phyloP scores from a whole-genome alignment of 2,797 vertebrate genomes.

The Capromys pilorides region DNA sequence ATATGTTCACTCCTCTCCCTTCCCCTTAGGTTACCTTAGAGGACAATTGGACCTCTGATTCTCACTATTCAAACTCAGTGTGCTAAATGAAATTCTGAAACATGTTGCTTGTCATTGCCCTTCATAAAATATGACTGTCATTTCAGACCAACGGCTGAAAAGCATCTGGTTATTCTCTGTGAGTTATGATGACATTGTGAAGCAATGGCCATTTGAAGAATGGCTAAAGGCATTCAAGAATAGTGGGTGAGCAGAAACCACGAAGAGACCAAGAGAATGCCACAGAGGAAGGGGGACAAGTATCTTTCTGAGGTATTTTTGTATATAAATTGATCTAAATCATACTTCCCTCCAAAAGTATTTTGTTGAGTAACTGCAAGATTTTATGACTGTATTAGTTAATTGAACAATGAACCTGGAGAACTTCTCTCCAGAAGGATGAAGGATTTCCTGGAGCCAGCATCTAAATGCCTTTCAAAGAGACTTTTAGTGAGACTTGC shows the following conservation, averaged over 20 bases:
- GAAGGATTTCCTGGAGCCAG: not conserved
- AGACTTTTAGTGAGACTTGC: not conserved
- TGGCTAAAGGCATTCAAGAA: slow-evolving; percentile 52
- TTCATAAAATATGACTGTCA: slow-evolving; percentile 44
- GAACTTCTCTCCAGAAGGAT: not conserved
- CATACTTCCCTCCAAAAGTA: not conserved
- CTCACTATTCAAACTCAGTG: slow-evolving; percentile 3
- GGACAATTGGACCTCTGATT: not conserved
- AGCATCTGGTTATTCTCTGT: slow-evolving; percentile 57
- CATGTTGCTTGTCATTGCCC: slow-evolving; percentile 9
- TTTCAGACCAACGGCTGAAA: slow-evolving; percentile 48
- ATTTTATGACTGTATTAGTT: not conserved
- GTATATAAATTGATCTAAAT: not conserved
- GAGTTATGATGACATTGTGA: slow-evolving; percentile 47
- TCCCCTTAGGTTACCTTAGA: slow-evolving; percentile 37
- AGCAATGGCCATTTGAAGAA: slow-evolving; percentile 63
- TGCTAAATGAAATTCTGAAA: slow-evolving; percentile 49
- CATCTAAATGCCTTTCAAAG: no score
- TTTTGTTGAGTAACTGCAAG: not conserved
- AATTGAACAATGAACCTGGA: not conserved
- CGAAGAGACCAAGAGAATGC: not conserved
- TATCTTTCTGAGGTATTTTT: not conserved
- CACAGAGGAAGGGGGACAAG: not conserved
- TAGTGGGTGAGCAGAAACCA: slow-evolving; percentile 3
- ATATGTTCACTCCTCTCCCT: not conserved